Conservation (phyloP, 2,113 vertebrate species). For the Electrona antarctica region DNA sequence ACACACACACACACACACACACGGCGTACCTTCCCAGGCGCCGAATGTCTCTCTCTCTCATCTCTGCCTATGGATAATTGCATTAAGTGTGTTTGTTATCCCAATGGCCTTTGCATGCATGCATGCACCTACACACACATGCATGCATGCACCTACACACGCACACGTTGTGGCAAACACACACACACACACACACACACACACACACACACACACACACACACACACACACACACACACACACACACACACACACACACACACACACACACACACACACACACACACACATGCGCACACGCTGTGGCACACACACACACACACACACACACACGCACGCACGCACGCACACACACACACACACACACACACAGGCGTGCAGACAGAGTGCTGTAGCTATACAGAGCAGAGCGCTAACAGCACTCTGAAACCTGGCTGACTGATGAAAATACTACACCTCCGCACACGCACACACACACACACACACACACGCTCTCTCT, state of each 20-base stretch:
- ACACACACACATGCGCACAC: no score
- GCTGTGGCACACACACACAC: no score
- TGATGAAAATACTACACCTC: conserved; percentile 32
- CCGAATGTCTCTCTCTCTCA: conserved; percentile 55
- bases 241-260: conserved; percentile 8
- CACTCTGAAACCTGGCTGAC: conserved; percentile 31
- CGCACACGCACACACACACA: conserved; percentile 12
- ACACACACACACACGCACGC: conserved; percentile 1
- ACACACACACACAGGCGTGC: conserved; percentile 35
- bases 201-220: conserved; percentile 3
- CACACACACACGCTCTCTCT: background rate
- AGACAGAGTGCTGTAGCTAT: conserved; percentile 47
- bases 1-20: conserved; percentile 1
- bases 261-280: no score
- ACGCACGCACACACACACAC: background rate
- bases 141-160: conserved; percentile 25
- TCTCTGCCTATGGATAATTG: conserved; percentile 65
- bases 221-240: conserved; percentile 1
- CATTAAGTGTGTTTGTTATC: conserved; percentile 68
- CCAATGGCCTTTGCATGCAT: conserved; percentile 49
- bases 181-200: conserved; percentile 20
- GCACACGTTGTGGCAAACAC: background rate
- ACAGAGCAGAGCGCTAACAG: conserved; percentile 41
- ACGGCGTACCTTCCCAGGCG: conserved; percentile 51
- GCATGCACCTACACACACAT: conserved; percentile 38